phyloP scores from a whole-genome alignment of 2,113 vertebrate genomes.

The Malurus elegans region DNA sequence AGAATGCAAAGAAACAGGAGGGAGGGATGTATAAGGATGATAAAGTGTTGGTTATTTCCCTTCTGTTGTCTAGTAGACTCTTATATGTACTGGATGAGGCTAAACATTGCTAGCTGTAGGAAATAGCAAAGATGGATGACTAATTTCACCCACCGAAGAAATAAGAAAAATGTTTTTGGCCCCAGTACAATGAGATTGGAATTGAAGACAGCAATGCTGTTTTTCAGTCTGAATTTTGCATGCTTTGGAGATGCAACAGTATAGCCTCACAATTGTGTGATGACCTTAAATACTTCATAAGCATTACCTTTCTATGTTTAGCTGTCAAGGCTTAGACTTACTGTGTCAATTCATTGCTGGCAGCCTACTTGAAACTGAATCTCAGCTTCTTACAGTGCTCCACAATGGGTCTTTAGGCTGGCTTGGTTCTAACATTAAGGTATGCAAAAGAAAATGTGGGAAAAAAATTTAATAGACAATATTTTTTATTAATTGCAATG shows the following conservation, averaged over 20 bases:
- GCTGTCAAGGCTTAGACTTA: background rate
- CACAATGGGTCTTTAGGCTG: background rate
- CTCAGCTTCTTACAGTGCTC: background rate
- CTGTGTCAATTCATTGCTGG: background rate
- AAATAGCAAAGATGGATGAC: background rate
- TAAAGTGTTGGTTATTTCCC: background rate
- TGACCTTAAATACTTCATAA: slow-evolving; percentile 2
- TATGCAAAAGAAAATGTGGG: background rate
- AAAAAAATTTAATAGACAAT: background rate
- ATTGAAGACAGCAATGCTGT: background rate
- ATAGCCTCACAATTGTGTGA: background rate
- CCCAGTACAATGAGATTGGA: background rate
- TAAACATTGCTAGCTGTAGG: background rate
- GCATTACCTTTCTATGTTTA: background rate
- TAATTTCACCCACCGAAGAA: background rate
- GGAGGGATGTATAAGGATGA: background rate
- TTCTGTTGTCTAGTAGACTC: background rate
- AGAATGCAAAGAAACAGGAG: background rate
- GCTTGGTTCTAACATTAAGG: background rate
- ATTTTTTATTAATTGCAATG: background rate
- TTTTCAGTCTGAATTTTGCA: background rate
- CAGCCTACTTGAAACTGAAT: background rate
- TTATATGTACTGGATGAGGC: background rate
- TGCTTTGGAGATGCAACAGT: background rate
- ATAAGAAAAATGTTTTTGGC: background rate